Base-by-base conservation (phyloP, 2,797 vertebrate species). In the Sebastes nivosus region DNA sequence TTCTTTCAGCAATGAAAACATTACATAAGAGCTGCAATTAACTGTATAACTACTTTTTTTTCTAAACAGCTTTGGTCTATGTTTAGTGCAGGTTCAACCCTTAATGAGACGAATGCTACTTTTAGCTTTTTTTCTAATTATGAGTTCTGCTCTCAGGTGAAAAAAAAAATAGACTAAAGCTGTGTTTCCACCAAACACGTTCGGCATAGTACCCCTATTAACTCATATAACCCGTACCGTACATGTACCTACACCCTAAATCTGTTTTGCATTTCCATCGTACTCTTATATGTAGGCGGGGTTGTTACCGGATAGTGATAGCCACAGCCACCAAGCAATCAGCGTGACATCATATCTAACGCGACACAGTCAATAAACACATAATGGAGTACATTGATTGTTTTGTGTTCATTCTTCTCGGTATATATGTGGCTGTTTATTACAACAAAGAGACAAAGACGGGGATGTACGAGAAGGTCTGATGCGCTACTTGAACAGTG, bases 11-110 rank as follows among this genome's bases (percentile, higher is more conserved):
- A 16, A 22, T 24, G 16, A 54, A 46, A 1, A 22, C 7, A 30
- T 84, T 79, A 58, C 64, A 75, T 67, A 73, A 75, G 63, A 63
- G 29, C 32, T 70, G 42, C 68, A 83, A 79, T 88, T 83, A 78
- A 24, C 58, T 70, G 18, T 24, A 57, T 20, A 70, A 64, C 8
- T 32, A 52, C 4, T 60, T 64, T 63, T 6, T 29, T 38, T 57
- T 22, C n/a, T 8, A 14, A 13, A 54, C 58, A 42, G 16, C 67
- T 85, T 68, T 72, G 22, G 10, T 78, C 74, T 71, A 34, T 87
- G 64, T 89, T 86, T 82, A 71, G 67, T 27, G 24, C 66, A 82
- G 72, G 66, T 88, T 80, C 68, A 75, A 52, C 18, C 11, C 30
- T 73, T 73, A 80, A 78, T 78, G 32, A 86, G 69, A 74, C 25